Evolutionary conservation across 2,888 invertebrate species (phyloP).

Genomic region (Lucinisca nassula): DNA sequence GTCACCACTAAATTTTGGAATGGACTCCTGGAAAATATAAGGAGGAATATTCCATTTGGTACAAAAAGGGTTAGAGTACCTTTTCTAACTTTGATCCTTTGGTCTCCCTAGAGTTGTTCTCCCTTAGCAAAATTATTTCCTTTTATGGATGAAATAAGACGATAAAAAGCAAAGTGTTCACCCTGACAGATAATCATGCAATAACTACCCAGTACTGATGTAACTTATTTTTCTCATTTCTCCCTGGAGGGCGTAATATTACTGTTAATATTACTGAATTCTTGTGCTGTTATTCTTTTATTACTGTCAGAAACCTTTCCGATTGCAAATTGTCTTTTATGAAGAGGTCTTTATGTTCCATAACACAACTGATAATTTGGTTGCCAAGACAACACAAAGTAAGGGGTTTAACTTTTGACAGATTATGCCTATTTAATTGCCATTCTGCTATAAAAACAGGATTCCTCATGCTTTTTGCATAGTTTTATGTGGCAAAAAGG

Average conservation of each 20-base stretch:
- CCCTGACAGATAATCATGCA: no score
- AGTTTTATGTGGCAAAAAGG: neutral
- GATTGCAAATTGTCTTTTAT: slow-evolving; percentile 72
- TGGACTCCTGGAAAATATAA: no score
- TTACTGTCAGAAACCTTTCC: slow-evolving; percentile 52
- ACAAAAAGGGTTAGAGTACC: no score
- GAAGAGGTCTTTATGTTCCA: slow-evolving; percentile 69
- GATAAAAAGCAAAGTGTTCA: no score
- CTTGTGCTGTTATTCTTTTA: slow-evolving; percentile 36
- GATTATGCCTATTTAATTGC: slow-evolving; percentile 70
- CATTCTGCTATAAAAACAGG: slow-evolving; percentile 60
- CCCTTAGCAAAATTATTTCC: no score
- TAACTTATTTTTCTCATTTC: neutral
- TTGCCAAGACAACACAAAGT: slow-evolving; percentile 66
- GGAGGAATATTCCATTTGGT: no score
- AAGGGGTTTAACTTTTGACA: slow-evolving; percentile 71
- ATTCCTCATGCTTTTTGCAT: slow-evolving; percentile 10
- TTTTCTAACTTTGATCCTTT: no score
- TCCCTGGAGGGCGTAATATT: neutral
- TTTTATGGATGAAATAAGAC: no score
- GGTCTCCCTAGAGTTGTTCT: no score
- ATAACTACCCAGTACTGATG: no score
- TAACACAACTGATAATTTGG: slow-evolving; percentile 70
- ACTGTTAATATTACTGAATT: neutral
- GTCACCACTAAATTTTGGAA: no score